Conservation (phyloP, 2,888 invertebrate genomes). For the Drosophila borborema region DNA sequence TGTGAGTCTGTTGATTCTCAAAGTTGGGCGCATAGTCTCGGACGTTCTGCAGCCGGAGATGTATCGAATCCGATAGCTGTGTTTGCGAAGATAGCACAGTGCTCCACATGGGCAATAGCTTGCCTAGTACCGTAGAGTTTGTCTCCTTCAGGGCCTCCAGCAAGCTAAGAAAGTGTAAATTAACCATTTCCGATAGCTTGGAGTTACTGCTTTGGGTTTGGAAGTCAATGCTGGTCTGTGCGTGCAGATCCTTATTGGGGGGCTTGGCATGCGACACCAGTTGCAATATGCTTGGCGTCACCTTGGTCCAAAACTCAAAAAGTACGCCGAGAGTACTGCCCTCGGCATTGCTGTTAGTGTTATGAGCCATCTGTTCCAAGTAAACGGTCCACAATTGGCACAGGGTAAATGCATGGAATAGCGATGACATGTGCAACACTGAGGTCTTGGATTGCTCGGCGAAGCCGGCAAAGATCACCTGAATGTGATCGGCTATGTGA, state of each 20-base stretch:
- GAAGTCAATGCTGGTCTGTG: conserved; percentile 53
- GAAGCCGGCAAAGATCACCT: conserved; percentile 97
- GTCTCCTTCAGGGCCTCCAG: conserved; percentile 98
- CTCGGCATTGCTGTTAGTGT: conserved; percentile 89
- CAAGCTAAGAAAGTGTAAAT: conserved; percentile 97
- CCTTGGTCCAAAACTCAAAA: conserved; percentile 99
- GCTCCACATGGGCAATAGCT: conserved; percentile 97
- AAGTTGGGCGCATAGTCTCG: conserved; percentile 90
- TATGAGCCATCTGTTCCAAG: conserved; percentile 93
- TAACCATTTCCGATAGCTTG: conserved; percentile 98
- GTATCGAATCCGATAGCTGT: conserved; percentile 95
- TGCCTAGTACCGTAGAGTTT: conserved; percentile 95
- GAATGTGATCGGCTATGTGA: conserved; percentile 98
- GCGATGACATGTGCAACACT: conserved; percentile 96
- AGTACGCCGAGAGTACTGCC: conserved; percentile 92
- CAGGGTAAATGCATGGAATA: conserved; percentile 98
- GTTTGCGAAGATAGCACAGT: conserved; percentile 97
- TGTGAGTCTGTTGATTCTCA: conserved; percentile 83
- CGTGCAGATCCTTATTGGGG: conserved; percentile 86
- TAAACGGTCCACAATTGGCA: conserved; percentile 99
- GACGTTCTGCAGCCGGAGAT: conserved; percentile 94
- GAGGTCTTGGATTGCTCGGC: conserved; percentile 97
- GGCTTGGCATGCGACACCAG: conserved; percentile 96
- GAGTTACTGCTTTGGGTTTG: conserved; percentile 68
- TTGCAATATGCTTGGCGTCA: conserved; percentile 97